Evolutionary conservation across 2,113 vertebrate genomes (phyloP).

Genomic region (Gopherus evgoodei): DNA sequence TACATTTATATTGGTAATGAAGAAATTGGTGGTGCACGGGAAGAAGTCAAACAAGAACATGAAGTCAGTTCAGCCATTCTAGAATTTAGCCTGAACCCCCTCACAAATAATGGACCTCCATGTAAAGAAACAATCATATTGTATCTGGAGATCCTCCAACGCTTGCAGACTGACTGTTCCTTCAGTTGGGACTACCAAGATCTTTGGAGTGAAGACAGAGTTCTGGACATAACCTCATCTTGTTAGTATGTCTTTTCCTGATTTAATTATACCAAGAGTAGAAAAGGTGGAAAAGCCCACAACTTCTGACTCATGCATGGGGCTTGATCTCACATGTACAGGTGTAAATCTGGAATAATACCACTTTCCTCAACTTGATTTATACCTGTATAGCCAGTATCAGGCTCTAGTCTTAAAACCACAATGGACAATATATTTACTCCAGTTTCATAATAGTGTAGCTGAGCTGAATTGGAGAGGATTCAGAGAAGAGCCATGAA

Average conservation of each 20-base stretch:
- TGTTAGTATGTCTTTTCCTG: too few relatives aligned
- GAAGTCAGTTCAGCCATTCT: not conserved
- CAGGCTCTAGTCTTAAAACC: not conserved
- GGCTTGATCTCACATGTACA: not conserved
- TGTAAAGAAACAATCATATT: not conserved
- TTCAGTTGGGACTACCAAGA: too few relatives aligned
- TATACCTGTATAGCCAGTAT: not conserved
- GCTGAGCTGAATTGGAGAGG: not conserved
- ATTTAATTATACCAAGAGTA: not conserved
- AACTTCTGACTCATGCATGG: not conserved
- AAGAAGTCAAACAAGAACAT: not conserved
- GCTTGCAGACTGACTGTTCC: too few relatives aligned
- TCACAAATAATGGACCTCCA: not conserved
- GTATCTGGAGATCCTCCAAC: too few relatives aligned
- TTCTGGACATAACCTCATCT: too few relatives aligned
- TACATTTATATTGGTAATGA: not conserved
- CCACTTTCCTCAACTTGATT: not conserved
- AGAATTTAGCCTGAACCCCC: not conserved
- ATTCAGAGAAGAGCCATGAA: too few relatives aligned
- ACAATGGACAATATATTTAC: not conserved
- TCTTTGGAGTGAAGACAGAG: too few relatives aligned
- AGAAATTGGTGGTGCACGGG: not conserved
- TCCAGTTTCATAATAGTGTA: not conserved
- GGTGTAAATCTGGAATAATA: not conserved
- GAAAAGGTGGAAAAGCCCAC: not conserved